Conservation (phyloP, 1,140 invertebrate species). For the Lepidurus couesii region DNA sequence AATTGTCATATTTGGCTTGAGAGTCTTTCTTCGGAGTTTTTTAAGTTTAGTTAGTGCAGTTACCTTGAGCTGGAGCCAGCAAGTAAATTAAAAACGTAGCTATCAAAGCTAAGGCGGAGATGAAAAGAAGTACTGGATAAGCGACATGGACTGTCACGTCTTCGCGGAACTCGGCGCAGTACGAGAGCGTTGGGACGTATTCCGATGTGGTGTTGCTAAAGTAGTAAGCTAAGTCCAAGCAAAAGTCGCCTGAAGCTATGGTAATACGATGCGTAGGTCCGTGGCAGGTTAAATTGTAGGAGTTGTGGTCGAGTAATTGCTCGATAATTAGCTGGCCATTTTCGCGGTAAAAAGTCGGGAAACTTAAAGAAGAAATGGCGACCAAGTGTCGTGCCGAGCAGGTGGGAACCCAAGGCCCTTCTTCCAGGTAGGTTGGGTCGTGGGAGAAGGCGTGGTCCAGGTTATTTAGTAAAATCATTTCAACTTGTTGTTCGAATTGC, state of each 20-base stretch:
- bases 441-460: not conserved
- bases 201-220: not conserved
- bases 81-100: conserved; percentile 28
- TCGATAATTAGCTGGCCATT: not conserved
- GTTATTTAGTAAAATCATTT: not conserved
- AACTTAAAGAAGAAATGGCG: not conserved
- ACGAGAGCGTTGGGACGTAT: not conserved
- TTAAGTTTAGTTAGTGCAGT: not conserved
- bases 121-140: conserved; percentile 24
- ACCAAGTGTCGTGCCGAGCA: not conserved
- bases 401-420: not conserved
- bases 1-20: not conserved
- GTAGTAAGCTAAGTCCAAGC: not conserved
- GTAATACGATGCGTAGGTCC: not conserved
- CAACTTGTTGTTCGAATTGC: not conserved
- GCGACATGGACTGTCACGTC: not conserved
- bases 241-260: not conserved
- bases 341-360: not conserved
- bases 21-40: not conserved
- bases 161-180: not conserved
- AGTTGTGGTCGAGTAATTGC: not conserved
- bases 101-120: conserved; percentile 27
- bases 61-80: conserved; percentile 28
- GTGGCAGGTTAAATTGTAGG: not conserved
- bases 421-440: not conserved